phyloP scores from a whole-genome alignment of 2,797 vertebrate species.

The Micrastur ruficollis region DNA sequence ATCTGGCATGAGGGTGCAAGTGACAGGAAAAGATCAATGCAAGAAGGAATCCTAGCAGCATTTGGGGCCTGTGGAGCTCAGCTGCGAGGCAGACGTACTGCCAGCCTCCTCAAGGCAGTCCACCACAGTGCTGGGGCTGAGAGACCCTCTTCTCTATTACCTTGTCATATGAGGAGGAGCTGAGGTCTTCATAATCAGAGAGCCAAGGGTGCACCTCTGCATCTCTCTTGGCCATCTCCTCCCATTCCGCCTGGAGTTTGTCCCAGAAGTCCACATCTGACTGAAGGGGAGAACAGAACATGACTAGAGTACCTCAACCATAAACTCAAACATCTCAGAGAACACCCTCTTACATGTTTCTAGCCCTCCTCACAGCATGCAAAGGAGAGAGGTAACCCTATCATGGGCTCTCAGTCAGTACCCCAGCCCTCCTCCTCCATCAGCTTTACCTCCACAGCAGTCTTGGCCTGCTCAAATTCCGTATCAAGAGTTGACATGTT shows the following conservation, averaged over 20 bases:
- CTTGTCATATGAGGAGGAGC: conserved; percentile 90
- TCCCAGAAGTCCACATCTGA: conserved; percentile 99
- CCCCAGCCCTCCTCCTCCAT: not conserved
- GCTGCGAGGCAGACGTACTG: not conserved
- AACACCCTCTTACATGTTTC: not conserved
- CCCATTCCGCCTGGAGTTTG: conserved; percentile 98
- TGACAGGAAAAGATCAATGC: not conserved
- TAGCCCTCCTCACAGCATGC: conserved; percentile 5
- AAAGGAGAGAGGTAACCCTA: not conserved
- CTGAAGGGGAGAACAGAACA: conserved; percentile 62
- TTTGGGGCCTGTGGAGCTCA: not conserved
- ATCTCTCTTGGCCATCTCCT: conserved; percentile 97
- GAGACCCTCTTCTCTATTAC: conserved; percentile 63
- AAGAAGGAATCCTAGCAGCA: not conserved
- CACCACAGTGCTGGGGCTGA: not conserved
- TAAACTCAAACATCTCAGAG: not conserved
- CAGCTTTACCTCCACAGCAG: conserved; percentile 91
- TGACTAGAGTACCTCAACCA: not conserved
- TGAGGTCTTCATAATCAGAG: conserved; percentile 93
- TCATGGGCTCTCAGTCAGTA: not conserved
- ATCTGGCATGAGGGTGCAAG: not conserved
- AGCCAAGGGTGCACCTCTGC: conserved; percentile 98
- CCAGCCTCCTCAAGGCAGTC: not conserved
- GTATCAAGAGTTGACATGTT: conserved; percentile 75
- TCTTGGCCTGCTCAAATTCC: conserved; percentile 95